Evolutionary conservation across 2,113 vertebrate genomes (phyloP).

Genomic region (Equus przewalskii): DNA sequence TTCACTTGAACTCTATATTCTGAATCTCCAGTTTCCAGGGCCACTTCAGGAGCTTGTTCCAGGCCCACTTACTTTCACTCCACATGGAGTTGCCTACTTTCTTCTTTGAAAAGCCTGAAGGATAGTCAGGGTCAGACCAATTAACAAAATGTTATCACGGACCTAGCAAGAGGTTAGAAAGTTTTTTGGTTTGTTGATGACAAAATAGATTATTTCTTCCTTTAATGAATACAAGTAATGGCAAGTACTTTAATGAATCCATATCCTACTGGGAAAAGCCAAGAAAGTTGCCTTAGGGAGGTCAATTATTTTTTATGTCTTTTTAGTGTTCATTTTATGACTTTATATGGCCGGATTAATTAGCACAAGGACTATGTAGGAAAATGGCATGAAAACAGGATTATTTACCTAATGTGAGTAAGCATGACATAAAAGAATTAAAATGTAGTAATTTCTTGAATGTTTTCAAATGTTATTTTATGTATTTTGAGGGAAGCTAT

Average conservation of each 20-base stretch:
- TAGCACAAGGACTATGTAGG: conserved; percentile 45
- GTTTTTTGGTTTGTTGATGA: conserved; percentile 76
- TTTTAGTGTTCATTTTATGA: conserved; percentile 75
- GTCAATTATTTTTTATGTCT: conserved; percentile 83
- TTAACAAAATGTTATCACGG: conserved; percentile 64
- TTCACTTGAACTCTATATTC: conserved; percentile 16
- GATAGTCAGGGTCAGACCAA: conserved; percentile 67
- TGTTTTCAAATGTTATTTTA: not conserved
- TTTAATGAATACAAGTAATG: conserved; percentile 75
- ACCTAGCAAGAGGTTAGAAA: conserved; percentile 69
- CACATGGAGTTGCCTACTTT: not conserved
- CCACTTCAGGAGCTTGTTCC: not conserved
- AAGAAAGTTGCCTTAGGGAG: conserved; percentile 76
- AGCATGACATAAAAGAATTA: conserved; percentile 71
- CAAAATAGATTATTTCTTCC: conserved; percentile 74
- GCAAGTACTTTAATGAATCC: conserved; percentile 75
- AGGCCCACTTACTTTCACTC: conserved; percentile 49
- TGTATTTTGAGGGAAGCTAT: not conserved
- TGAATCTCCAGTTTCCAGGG: not conserved
- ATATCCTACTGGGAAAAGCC: conserved; percentile 45
- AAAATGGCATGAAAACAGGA: conserved; percentile 33
- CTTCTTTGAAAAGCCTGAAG: conserved; percentile 17
- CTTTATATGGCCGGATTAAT: conserved; percentile 71
- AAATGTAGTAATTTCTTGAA: conserved; percentile 34
- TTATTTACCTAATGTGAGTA: conserved; percentile 60